Conservation (phyloP, 2,888 invertebrate genomes). For the Limnephilus marmoratus region DNA sequence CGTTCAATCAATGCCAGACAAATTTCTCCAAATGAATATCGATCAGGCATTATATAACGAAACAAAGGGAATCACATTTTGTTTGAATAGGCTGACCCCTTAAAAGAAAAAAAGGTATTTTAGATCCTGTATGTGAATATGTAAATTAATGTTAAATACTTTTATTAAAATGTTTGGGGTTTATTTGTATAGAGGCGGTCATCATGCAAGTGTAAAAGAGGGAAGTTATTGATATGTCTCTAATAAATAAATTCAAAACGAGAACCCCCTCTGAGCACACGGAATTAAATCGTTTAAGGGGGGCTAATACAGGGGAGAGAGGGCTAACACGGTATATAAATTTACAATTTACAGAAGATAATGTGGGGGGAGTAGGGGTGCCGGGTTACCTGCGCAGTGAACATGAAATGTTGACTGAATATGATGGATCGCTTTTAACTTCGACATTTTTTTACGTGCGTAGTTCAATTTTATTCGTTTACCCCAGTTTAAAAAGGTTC, state of each 20-base stretch:
- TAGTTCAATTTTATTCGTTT: not conserved
- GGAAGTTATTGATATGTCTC: constrained; percentile 49
- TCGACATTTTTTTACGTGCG: not conserved
- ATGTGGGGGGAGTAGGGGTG: constrained; percentile 7
- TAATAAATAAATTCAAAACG: constrained; percentile 50
- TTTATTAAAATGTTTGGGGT: not conserved
- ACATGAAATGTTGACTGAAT: constrained; percentile 46
- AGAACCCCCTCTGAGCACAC: constrained; percentile 35
- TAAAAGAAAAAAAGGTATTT: not conserved
- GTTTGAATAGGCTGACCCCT: not conserved
- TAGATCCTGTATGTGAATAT: not conserved
- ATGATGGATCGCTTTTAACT: constrained; percentile 44
- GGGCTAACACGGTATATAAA: constrained; percentile 56
- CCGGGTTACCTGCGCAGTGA: constrained; percentile 18
- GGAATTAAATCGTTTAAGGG: constrained; percentile 58
- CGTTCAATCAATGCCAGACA: too few relatives aligned
- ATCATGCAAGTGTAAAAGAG: constrained; percentile 23
- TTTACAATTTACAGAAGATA: constrained; percentile 50
- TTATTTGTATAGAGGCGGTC: not conserved
- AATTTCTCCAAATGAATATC: too few relatives aligned
- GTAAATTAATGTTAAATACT: not conserved
- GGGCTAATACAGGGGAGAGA: constrained; percentile 41
- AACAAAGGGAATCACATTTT: not conserved
- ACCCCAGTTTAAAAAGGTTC: not conserved
- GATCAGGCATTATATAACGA: not conserved